Percentiles rank a stretch among this genome's conserved stretches.
These are phyloP conservation scores for Napeogenes inachia DNA, from an alignment of 2,888 invertebrate species.

Conservation along the genomic window DNA sequence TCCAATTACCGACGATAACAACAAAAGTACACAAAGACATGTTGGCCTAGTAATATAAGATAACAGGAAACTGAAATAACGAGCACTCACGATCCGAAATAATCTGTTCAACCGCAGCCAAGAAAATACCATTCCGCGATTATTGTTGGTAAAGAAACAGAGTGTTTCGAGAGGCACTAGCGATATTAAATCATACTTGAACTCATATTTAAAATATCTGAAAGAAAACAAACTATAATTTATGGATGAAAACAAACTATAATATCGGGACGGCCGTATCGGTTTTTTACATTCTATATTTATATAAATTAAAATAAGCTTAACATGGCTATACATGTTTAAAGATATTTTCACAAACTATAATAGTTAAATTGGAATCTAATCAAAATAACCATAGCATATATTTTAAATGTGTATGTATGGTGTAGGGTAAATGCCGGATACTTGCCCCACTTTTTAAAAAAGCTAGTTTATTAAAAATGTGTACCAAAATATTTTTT, in stretches of 20 bases:
- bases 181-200: conserved; percentile 52
- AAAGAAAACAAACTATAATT: conserved; percentile 5
- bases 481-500: no score
- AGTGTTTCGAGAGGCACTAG: conserved; percentile 51
- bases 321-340: no score
- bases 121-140: conserved; percentile 45
- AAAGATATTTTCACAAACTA: no score
- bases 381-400: no score
- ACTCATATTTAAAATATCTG: conserved; percentile 52
- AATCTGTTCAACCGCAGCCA: conserved; percentile 56
- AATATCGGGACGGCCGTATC: no score
- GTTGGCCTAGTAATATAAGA: conserved; percentile 4
- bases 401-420: no score
- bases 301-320: no score
- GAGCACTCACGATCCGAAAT: conserved; percentile 39
- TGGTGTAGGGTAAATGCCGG: no score
- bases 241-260: neutral
- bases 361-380: no score
- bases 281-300: no score
- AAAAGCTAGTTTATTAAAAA: no score
- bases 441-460: no score
- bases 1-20: neutral
- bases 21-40: neutral
- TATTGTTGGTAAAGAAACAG: conserved; percentile 28
- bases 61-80: conserved; percentile 1